Evolutionary conservation across 2,888 invertebrate genomes (phyloP).

Genomic region (Drosophila flavopinicola): DNA sequence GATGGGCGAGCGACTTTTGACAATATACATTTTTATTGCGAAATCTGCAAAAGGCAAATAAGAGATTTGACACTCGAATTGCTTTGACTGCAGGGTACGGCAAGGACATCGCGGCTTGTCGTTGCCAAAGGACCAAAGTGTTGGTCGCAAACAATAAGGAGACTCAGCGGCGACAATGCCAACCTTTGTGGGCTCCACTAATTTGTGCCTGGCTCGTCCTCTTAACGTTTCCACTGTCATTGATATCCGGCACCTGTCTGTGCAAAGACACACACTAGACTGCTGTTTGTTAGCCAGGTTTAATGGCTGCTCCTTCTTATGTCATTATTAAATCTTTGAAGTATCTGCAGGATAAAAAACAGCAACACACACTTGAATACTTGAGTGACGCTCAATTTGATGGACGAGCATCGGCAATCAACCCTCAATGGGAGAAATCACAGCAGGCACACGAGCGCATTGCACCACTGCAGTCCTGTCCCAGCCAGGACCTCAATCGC

Average conservation of each 20-base stretch:
- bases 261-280: conserved; percentile 45
- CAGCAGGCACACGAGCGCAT: conserved; percentile 55
- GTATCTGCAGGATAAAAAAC: conserved; percentile 63
- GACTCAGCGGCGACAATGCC: conserved; percentile 40
- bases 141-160: conserved; percentile 17
- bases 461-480: conserved; percentile 34
- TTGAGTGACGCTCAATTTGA: conserved; percentile 79
- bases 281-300: conserved; percentile 42
- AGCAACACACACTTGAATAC: conserved; percentile 76
- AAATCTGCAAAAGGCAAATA: conserved; percentile 84
- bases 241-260: conserved; percentile 46
- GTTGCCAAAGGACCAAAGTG: conserved; percentile 21
- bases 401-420: conserved; percentile 54
- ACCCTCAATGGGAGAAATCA: conserved; percentile 70
- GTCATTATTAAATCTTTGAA: conserved; percentile 80
- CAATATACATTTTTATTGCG: conserved; percentile 80
- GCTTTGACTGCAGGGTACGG: conserved; percentile 58
- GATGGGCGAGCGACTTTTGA: conserved; percentile 55
- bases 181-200: conserved; percentile 39
- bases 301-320: conserved; percentile 74
- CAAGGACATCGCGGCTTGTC: conserved; percentile 15
- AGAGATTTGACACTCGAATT: conserved; percentile 84
- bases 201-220: conserved; percentile 43
- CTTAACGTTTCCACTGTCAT: conserved; percentile 17
- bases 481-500: conserved; percentile 26